These are phyloP conservation scores for Pitangus sulphuratus DNA, from an alignment of 2,797 vertebrate species.

Conservation along the genomic window DNA sequence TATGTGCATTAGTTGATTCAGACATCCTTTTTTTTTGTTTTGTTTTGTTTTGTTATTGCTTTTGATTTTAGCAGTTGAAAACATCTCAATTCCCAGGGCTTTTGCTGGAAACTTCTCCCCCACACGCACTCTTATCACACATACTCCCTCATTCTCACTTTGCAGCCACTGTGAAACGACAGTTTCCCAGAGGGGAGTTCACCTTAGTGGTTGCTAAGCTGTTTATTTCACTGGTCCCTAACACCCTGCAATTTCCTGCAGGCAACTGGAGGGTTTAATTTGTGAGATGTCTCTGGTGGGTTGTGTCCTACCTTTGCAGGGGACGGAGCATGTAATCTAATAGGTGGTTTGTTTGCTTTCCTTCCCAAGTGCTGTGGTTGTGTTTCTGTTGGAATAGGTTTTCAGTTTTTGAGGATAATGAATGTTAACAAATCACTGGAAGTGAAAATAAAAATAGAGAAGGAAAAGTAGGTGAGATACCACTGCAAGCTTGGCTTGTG, in stretches of 20 bases:
- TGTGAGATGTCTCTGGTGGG: neutral
- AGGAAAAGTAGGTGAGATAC: conserved; percentile 41
- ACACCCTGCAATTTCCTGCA: neutral
- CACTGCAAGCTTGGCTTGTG: conserved; percentile 23
- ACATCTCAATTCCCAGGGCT: neutral
- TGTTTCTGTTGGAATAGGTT: neutral
- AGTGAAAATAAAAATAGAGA: conserved; percentile 44
- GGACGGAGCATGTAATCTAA: neutral
- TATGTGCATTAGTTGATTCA: neutral
- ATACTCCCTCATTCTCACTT: conserved; percentile 6
- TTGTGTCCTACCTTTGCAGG: neutral
- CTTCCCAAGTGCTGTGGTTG: neutral
- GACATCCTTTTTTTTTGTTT: neutral
- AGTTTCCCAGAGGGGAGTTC: neutral
- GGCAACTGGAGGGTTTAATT: neutral
- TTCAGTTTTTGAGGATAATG: conserved; percentile 23
- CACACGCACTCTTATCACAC: neutral
- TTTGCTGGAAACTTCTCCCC: conserved; percentile 4
- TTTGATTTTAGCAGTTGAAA: neutral
- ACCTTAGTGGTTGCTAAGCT: neutral
- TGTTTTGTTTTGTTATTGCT: neutral
- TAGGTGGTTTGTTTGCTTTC: conserved; percentile 31
- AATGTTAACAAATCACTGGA: conserved; percentile 38
- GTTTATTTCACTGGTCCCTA: conserved; percentile 5
- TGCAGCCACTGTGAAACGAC: neutral